Percentiles rank a stretch among this genome's conserved stretches.
Conservation (phyloP, 2,797 vertebrate genomes). For the Morelia viridis region DNA sequence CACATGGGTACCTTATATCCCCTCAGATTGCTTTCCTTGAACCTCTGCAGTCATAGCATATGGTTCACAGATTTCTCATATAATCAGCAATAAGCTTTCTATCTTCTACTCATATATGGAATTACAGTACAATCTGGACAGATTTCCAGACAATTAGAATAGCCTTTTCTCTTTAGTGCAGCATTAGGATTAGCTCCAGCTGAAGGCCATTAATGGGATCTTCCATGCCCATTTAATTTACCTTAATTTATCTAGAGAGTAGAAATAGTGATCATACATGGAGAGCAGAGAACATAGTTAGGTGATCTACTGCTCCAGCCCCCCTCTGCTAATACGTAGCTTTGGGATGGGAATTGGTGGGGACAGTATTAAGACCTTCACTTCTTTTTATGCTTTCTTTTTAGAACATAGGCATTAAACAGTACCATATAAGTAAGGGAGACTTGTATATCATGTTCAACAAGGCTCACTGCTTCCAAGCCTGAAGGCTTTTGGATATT, state of each 20-base stretch:
- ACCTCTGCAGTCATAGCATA: neutral
- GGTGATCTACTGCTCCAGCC: neutral
- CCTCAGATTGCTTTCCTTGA: neutral
- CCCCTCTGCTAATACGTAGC: neutral
- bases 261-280: neutral
- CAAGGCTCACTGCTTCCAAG: neutral
- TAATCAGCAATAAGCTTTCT: neutral
- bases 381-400: neutral
- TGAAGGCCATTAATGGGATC: neutral
- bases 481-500: neutral
- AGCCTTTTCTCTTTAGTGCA: constrained; percentile 1
- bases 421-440: neutral
- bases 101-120: neutral
- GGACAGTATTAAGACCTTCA: neutral
- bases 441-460: neutral
- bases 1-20: neutral
- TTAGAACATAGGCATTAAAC: neutral
- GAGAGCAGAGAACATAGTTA: neutral
- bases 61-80: neutral
- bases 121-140: neutral
- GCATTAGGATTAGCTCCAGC: neutral
- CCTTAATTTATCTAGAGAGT: neutral
- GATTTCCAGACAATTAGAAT: neutral
- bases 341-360: neutral
- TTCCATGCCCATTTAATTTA: neutral